Conservation (phyloP, 2,797 vertebrate species). For the Hybognathus amarus region DNA sequence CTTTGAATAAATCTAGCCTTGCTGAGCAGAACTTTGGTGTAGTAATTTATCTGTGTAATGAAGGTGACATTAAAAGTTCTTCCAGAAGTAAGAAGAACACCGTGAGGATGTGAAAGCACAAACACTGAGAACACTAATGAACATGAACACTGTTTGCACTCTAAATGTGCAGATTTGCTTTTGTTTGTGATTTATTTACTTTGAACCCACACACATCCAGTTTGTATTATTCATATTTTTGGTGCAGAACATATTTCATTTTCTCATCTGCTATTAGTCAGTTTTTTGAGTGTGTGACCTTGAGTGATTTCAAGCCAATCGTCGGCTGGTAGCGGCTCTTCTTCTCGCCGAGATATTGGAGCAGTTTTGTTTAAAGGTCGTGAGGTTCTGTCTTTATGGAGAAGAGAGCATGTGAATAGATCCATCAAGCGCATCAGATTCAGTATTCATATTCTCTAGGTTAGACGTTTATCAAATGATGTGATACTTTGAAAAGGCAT, state of each 20-base stretch:
- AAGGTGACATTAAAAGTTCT: too few relatives aligned
- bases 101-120: background rate
- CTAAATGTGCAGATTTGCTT: background rate
- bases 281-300: background rate
- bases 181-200: background rate
- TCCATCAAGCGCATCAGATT: too few relatives aligned
- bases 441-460: background rate
- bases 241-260: background rate
- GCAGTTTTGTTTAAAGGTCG: background rate
- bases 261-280: background rate
- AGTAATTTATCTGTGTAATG: too few relatives aligned
- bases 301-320: background rate
- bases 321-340: background rate
- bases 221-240: background rate
- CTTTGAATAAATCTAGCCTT: too few relatives aligned
- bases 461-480: background rate
- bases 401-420: background rate
- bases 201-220: too few relatives aligned
- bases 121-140: background rate
- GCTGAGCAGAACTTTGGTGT: too few relatives aligned
- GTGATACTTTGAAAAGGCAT: background rate
- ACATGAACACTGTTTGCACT: background rate
- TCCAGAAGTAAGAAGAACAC: too few relatives aligned
- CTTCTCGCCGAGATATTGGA: background rate
- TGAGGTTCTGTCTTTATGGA: background rate